Evolutionary conservation across 2,888 invertebrate genomes (phyloP).

Genomic region (Thysanoteuthis rhombus): DNA sequence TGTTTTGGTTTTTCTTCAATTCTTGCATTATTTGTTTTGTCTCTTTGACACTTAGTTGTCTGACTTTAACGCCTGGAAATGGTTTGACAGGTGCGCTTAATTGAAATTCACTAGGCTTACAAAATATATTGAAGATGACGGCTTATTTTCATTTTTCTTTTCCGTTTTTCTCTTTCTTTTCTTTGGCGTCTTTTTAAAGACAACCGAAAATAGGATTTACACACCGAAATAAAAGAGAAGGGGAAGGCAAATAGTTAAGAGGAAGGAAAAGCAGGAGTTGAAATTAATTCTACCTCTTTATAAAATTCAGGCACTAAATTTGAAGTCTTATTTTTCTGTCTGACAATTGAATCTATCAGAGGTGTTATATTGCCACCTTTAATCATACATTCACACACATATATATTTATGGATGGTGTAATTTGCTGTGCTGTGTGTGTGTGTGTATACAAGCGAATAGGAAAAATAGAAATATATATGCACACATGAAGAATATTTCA

Average conservation of each 20-base stretch:
- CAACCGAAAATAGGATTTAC: not conserved
- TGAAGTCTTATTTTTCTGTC: not conserved
- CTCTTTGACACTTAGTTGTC: not conserved
- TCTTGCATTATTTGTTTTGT: not conserved
- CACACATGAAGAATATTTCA: too few relatives aligned
- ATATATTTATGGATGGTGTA: too few relatives aligned
- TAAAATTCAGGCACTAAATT: not conserved
- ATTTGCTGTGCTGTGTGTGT: too few relatives aligned
- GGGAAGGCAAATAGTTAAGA: not conserved
- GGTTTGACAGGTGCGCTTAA: not conserved
- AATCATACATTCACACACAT: too few relatives aligned
- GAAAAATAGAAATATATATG: too few relatives aligned
- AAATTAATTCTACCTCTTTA: not conserved
- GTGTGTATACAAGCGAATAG: too few relatives aligned
- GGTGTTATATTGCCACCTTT: not conserved
- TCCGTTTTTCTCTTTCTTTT: not conserved
- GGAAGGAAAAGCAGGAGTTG: too few relatives aligned
- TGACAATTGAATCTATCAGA: not conserved
- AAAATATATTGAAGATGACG: not conserved
- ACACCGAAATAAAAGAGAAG: not conserved
- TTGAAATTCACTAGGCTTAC: not conserved
- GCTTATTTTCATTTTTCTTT: not conserved
- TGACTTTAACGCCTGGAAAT: slow-evolving; percentile 12
- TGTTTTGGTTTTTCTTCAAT: not conserved
- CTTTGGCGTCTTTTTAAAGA: not conserved